phyloP scores from a whole-genome alignment of 2,888 invertebrate species.

The Synanthedon formicaeformis region DNA sequence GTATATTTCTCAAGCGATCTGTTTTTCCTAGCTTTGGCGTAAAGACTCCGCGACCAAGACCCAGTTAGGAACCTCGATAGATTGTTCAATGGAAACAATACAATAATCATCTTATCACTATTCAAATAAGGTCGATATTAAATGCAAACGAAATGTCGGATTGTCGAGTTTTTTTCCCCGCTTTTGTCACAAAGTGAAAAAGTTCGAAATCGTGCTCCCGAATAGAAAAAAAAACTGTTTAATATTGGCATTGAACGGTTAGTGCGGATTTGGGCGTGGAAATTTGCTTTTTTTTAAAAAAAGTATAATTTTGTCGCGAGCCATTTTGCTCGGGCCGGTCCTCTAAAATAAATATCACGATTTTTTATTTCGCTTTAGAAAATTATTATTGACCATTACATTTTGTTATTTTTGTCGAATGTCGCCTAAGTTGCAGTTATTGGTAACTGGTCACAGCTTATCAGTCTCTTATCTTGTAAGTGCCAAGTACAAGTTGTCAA shows the following conservation, averaged over 20 bases:
- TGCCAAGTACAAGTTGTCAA: too few relatives aligned
- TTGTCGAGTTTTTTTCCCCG: slow-evolving; percentile 29
- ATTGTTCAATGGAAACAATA: slow-evolving; percentile 6
- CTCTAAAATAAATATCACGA: slow-evolving; percentile 32
- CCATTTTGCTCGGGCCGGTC: slow-evolving; percentile 12
- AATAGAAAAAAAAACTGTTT: slow-evolving; percentile 44
- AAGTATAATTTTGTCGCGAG: slow-evolving; percentile 33
- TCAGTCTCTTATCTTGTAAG: too few relatives aligned
- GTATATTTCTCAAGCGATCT: slow-evolving; percentile 27
- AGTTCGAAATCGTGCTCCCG: slow-evolving; percentile 58
- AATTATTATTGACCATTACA: slow-evolving; percentile 8
- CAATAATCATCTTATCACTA: slow-evolving; percentile 22
- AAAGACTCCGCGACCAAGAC: slow-evolving; percentile 54
- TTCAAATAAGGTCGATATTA: slow-evolving; percentile 17
- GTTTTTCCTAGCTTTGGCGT: slow-evolving; percentile 40
- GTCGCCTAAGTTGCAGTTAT: too few relatives aligned
- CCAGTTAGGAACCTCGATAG: slow-evolving; percentile 27
- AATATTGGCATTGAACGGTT: slow-evolving; percentile 61
- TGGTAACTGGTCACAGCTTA: too few relatives aligned
- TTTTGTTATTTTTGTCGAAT: too few relatives aligned
- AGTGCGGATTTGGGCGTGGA: slow-evolving; percentile 46
- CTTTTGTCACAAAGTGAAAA: slow-evolving; percentile 63
- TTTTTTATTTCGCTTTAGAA: slow-evolving; percentile 19
- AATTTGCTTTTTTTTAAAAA: slow-evolving; percentile 31
- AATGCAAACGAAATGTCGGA: slow-evolving; percentile 12